Conservation (phyloP, 1,140 invertebrate species). For the Tetragnatha versicolor region DNA sequence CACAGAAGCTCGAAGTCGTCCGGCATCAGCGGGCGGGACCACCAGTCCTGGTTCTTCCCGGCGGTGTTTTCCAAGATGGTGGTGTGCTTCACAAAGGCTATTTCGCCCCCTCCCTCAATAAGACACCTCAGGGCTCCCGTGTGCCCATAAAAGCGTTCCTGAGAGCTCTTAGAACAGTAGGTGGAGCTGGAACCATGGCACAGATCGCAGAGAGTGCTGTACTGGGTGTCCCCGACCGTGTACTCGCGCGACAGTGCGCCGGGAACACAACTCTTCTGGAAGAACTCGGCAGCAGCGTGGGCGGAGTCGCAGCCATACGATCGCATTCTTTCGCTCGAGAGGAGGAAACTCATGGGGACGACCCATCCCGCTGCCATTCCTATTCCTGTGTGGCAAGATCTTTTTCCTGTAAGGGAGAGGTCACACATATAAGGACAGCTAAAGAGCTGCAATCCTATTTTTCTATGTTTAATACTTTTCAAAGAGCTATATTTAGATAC, state of each 20-base stretch:
- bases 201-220: conserved; percentile 83
- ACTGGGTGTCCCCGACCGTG: conserved; percentile 65
- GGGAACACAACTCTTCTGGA: conserved; percentile 71
- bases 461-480: too few species aligned
- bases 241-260: conserved; percentile 67
- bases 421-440: too few species aligned
- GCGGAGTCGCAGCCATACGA: conserved; percentile 90
- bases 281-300: conserved; percentile 89
- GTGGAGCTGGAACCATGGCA: conserved; percentile 86
- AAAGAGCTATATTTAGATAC: too few species aligned
- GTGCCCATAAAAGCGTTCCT: conserved; percentile 88
- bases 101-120: conserved; percentile 92
- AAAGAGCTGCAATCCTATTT: too few species aligned
- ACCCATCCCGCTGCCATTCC: conserved; percentile 94
- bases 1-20: conserved; percentile 94
- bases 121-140: conserved; percentile 91
- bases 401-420: conserved; percentile 71
- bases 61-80: conserved; percentile 91
- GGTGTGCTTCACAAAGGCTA: conserved; percentile 90
- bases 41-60: conserved; percentile 86
- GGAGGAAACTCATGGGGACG: conserved; percentile 88
- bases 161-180: conserved; percentile 83
- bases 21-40: conserved; percentile 89
- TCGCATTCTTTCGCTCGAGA: conserved; percentile 92
- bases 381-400: conserved; percentile 91